Evolutionary conservation across 2,888 invertebrate species (phyloP), one percentile per base, ranked within the genome.

Genomic region (Plemyria rubiginata): DNA sequence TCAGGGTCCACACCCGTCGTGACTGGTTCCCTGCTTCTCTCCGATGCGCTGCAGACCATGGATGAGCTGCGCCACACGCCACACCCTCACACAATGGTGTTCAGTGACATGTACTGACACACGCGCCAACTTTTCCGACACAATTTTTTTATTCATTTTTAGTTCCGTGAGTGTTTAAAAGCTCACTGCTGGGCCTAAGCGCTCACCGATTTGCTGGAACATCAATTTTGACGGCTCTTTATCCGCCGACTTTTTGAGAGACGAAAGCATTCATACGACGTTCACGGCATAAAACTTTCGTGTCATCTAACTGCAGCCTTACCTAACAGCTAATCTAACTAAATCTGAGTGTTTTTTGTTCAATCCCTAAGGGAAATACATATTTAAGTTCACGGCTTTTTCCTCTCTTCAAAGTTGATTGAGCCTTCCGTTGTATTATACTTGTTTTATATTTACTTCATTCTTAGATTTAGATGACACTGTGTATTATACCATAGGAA

Each of bases 61-160:
- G 92, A 92, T 0, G 90, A 91, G 28, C 71, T 91, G 66, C 82
- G 91, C 0, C 87, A 86, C 59, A 88, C 90, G 0, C 88, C 90
- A 0, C 91, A 86, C 55, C 78, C 80, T 1, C 85, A 85, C 7
- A 81, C 84, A 0, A 82, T 92, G 84, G 75, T 75, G 0, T 92
- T 89, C 53, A 89, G 73, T 54, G 92, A 92, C 48, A 76, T 92
- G 66, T 92, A 92, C 76, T 91, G 85, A 89, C 29, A 12, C 16
- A 13, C 38, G 36, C 28, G 38, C 4, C 11, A 13, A 8, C 15
- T 8, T 13, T 43, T 11, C 48, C 7, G 48, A 0, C 11, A 1
- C 28, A 22, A 16, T 13, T 46, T 9, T 46, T 7, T 22, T n/a
- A 4, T 43, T 43, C 15, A 43, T 2, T 8, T 15, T 15, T 2